Evolutionary conservation across 92 coral and sea anemone species (phyloP).

Genomic region (Phymanthus crucifer): DNA sequence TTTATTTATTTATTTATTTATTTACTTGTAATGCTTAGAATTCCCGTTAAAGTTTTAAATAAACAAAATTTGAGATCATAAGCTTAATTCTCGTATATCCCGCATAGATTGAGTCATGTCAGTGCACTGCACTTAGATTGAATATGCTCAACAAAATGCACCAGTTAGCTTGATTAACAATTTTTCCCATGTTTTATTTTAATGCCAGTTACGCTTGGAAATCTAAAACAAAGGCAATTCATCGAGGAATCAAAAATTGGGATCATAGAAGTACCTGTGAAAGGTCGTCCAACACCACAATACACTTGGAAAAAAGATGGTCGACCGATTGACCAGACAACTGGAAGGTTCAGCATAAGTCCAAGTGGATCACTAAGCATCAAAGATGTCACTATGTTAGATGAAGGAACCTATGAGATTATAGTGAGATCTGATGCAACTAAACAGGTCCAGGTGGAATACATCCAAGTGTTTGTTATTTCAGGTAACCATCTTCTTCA

Average conservation of each 20-base stretch:
- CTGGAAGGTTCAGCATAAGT: constrained; percentile 14
- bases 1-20: no score
- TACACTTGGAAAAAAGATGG: constrained; percentile 34
- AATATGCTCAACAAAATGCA: not conserved
- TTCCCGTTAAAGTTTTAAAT: no score
- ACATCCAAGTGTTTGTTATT: not conserved
- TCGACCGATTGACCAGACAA: not conserved
- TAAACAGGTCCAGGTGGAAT: not conserved
- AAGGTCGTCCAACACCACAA: constrained; percentile 12
- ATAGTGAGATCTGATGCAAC: constrained; percentile 2
- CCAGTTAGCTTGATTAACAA: not conserved
- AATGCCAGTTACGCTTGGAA: not conserved
- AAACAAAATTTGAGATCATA: no score
- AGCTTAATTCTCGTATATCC: no score
- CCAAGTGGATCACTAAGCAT: constrained; percentile 35
- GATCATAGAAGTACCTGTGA: constrained; percentile 3
- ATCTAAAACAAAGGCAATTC: not conserved
- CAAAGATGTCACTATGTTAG: constrained; percentile 9
- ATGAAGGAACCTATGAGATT: constrained; percentile 12
- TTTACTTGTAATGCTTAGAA: no score
- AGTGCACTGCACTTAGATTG: no score
- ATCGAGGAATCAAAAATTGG: constrained; percentile 13
- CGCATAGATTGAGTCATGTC: no score
- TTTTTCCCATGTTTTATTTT: not conserved
- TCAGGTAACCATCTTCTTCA: constrained; percentile 7